Percentiles rank a stretch among this genome's conserved stretches.
phyloP scores from a whole-genome alignment of 92 coral and sea anemone species.

The Montipora capitata region DNA sequence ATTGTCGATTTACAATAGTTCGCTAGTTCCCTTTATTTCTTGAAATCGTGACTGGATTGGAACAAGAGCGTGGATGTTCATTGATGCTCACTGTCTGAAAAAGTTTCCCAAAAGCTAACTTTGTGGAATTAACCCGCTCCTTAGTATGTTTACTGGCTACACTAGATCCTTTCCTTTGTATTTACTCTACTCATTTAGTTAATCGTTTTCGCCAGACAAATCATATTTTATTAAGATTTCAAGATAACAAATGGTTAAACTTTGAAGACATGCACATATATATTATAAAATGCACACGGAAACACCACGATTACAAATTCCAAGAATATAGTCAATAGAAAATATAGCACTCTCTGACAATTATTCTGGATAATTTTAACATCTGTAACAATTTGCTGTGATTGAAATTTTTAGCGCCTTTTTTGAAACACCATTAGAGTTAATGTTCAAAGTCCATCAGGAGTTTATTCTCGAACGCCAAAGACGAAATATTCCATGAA shows the following conservation, averaged over 20 bases:
- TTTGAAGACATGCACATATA: neutral
- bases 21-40: too few species aligned
- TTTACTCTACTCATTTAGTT: neutral
- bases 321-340: too few species aligned
- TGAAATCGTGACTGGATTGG: too few species aligned
- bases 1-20: neutral
- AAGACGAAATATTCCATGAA: conserved; percentile 4
- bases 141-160: neutral
- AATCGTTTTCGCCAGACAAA: conserved; percentile 16
- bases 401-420: neutral
- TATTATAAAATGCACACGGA: too few species aligned
- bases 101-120: neutral
- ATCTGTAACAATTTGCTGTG: too few species aligned
- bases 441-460: neutral
- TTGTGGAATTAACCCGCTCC: neutral
- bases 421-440: neutral
- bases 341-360: too few species aligned
- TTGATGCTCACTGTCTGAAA: neutral
- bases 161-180: neutral
- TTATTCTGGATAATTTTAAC: too few species aligned
- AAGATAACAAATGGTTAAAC: conserved; percentile 3
- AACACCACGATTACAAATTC: too few species aligned
- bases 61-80: too few species aligned
- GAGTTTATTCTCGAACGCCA: neutral
- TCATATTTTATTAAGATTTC: conserved; percentile 42